Base-by-base conservation (phyloP, 2,797 vertebrate genomes). In the Anguilla marmorata region DNA sequence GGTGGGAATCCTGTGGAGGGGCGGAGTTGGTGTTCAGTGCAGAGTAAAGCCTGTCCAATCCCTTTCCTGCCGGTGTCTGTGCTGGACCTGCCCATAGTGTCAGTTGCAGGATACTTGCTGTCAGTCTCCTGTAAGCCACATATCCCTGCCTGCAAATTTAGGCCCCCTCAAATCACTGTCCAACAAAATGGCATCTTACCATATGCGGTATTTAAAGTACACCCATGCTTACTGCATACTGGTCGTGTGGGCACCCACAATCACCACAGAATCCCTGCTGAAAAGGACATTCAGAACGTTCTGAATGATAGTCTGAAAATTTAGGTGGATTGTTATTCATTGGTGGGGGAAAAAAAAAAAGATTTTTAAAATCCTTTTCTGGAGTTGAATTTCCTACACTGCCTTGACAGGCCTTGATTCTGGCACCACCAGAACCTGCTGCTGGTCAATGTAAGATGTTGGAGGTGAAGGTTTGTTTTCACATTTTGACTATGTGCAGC, bases 91-190 rank as follows among this genome's bases (percentile, higher is more conserved):
- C 90, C 89, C 89, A 94, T 94, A 94, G 88, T 88, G 69, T 87
- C 90, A 93, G 85, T 84, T 80, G 60, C 91, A 92, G 91, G 90
- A 93, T 90, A 92, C 91, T 91, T 92, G 93, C 87, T 93, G 94
- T 94, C 91, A 93, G 93, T 93, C n/a, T n/a, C 16, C 60, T 85
- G 30, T 66, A 8, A 3, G n/a, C 48, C 69, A 41, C 83, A 37
- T 56, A 24, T 60, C 52, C 74, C 74, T 56, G 19, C 33, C 16
- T 8, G 11, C n/a, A 33, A 37, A 85, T 11, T 19, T 85, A 86
- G 74, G 37, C 66, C 21, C 8, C 69, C 8, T 45, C 37, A 21
- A 9, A n/a, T 79, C 74, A 41, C 37, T 19, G 24, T 79, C 37
- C 45, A 80, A 48, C 37, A 80, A 80, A 80, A 33, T 45, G 21